These are phyloP conservation scores for Phoenicopterus ruber DNA, from an alignment of 2,113 vertebrate genomes.

Conservation along the genomic window DNA sequence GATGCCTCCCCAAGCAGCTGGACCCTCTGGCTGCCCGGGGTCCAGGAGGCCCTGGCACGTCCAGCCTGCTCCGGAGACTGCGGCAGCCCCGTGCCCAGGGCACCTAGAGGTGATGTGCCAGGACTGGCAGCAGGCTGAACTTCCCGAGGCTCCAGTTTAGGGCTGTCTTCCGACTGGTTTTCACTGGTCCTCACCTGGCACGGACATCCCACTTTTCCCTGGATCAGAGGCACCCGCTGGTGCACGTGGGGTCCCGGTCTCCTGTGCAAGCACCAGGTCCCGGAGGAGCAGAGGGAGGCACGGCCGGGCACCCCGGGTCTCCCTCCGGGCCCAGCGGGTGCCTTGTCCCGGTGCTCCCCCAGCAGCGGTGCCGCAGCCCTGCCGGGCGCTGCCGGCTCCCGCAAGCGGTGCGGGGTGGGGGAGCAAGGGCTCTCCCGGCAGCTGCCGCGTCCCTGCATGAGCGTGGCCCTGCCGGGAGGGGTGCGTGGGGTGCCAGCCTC, in stretches of 20 bases:
- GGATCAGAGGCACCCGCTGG: neutral
- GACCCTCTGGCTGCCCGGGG: rapidly evolving
- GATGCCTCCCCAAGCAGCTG: neutral
- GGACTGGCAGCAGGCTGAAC: neutral
- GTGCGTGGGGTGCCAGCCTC: neutral
- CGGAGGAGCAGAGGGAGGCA: neutral
- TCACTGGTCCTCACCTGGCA: neutral
- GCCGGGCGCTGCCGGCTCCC: neutral
- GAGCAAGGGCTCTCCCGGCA: neutral
- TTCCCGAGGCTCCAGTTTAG: neutral
- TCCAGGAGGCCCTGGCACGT: neutral
- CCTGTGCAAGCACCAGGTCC: neutral
- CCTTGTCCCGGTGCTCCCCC: neutral
- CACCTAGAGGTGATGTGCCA: neutral
- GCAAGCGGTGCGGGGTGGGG: neutral
- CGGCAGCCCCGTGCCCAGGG: neutral
- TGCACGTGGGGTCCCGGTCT: rapidly evolving
- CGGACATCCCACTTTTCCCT: neutral
- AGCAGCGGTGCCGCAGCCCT: neutral
- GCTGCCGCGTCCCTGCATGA: neutral
- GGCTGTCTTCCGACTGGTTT: neutral
- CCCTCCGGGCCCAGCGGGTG: no score
- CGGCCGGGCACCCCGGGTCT: neutral
- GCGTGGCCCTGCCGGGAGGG: neutral
- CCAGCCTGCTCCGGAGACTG: neutral